These are phyloP conservation scores for Parapsyche elsis DNA, from an alignment of 1,140 invertebrate species.

Conservation along the genomic window DNA sequence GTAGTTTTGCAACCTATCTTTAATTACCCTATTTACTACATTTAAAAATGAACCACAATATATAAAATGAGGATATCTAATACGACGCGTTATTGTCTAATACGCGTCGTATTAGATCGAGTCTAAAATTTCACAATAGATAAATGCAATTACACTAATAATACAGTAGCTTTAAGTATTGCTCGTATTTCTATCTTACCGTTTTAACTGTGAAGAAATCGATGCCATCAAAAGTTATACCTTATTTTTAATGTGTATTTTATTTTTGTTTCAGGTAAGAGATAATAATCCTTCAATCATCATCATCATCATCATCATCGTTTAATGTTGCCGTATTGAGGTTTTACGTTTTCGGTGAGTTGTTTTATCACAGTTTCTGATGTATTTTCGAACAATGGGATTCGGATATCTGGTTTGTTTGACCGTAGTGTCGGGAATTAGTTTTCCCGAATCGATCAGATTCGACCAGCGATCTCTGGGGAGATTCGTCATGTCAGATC, in stretches of 20 bases:
- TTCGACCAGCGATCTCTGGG: constrained; percentile 12
- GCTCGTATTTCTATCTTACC: too few species aligned
- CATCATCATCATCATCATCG: background rate
- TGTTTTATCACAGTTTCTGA: background rate
- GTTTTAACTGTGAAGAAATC: background rate
- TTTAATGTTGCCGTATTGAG: background rate
- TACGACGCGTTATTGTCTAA: too few species aligned
- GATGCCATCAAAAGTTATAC: background rate
- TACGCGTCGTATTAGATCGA: too few species aligned
- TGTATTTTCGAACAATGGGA: background rate
- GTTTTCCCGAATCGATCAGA: constrained; percentile 16
- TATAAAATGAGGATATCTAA: too few species aligned
- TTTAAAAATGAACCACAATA: too few species aligned
- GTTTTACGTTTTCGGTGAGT: background rate
- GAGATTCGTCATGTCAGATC: constrained; percentile 14
- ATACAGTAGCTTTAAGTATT: too few species aligned
- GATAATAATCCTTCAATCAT: background rate
- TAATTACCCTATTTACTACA: too few species aligned
- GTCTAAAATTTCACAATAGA: too few species aligned
- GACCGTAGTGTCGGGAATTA: background rate
- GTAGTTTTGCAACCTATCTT: too few species aligned
- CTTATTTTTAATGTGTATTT: background rate
- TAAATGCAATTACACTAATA: too few species aligned
- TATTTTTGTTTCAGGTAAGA: constrained; percentile 24
- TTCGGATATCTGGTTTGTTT: background rate